phyloP scores from a whole-genome alignment of 2,113 vertebrate species.

The Cariama cristata region DNA sequence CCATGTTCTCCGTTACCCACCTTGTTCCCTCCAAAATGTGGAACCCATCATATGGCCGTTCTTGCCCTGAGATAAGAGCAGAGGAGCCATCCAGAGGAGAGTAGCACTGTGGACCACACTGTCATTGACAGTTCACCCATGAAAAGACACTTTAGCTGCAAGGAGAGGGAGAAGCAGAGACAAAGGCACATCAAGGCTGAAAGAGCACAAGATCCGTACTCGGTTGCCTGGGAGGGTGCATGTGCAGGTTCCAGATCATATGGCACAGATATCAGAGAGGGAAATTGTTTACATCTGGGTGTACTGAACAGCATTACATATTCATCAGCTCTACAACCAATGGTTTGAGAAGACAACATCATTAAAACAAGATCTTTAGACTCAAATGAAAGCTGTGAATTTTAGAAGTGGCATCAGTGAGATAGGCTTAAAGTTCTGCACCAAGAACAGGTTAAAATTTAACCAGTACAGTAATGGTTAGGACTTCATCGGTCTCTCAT shows the following conservation, averaged over 20 bases:
- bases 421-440: background rate
- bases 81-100: background rate
- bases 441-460: background rate
- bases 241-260: background rate
- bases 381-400: background rate
- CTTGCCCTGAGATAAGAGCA: background rate
- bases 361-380: background rate
- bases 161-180: background rate
- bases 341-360: background rate
- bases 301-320: background rate
- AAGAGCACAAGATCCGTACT: background rate
- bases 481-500: background rate
- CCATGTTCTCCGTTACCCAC: background rate
- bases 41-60: rapidly evolving
- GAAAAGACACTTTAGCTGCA: background rate
- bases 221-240: background rate
- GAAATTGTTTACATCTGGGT: background rate
- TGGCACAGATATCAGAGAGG: background rate
- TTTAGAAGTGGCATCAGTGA: background rate
- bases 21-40: rapidly evolving
- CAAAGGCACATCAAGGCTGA: background rate
- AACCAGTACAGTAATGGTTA: background rate
- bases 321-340: background rate
- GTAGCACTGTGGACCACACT: rapidly evolving
- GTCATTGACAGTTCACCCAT: rapidly evolving